These are phyloP conservation scores for Microtus oregoni DNA, from an alignment of 2,113 vertebrate species.

Conservation along the genomic window DNA sequence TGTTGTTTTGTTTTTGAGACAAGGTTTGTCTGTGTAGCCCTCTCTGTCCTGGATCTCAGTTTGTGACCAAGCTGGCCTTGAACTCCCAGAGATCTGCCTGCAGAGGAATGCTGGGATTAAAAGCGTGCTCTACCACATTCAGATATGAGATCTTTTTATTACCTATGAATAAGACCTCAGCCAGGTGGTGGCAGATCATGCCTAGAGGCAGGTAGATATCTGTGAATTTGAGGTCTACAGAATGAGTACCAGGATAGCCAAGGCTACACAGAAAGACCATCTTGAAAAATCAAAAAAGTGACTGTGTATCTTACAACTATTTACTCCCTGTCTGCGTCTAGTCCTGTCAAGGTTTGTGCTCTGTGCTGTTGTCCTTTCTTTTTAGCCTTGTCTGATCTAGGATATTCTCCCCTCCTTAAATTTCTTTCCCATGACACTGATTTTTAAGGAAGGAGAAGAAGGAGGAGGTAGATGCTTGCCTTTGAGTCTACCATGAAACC, in stretches of 20 bases:
- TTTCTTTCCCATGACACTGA: slow-evolving; percentile 31
- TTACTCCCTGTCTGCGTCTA: background rate
- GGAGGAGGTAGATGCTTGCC: background rate
- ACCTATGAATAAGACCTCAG: background rate
- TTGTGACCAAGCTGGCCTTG: background rate
- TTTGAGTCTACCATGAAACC: background rate
- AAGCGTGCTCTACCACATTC: background rate
- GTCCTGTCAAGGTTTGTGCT: background rate
- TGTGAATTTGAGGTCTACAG: background rate
- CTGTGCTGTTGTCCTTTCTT: background rate
- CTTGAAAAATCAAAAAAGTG: background rate
- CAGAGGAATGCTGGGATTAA: background rate
- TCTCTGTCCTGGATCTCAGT: background rate
- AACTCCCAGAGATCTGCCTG: background rate
- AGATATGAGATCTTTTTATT: background rate
- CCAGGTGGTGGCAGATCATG: background rate
- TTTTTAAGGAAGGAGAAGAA: background rate
- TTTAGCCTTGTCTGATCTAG: slow-evolving; percentile 1
- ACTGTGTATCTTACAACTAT: background rate
- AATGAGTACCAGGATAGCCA: background rate
- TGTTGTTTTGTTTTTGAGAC: background rate
- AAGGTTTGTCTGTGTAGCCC: background rate
- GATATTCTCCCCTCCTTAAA: slow-evolving; percentile 18
- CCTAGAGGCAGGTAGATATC: background rate
- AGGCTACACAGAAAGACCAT: background rate